Percentiles rank a stretch among this genome's conserved stretches.
Conservation (phyloP, 2,113 vertebrate genomes). For the Paracyprichromis sp. region DNA sequence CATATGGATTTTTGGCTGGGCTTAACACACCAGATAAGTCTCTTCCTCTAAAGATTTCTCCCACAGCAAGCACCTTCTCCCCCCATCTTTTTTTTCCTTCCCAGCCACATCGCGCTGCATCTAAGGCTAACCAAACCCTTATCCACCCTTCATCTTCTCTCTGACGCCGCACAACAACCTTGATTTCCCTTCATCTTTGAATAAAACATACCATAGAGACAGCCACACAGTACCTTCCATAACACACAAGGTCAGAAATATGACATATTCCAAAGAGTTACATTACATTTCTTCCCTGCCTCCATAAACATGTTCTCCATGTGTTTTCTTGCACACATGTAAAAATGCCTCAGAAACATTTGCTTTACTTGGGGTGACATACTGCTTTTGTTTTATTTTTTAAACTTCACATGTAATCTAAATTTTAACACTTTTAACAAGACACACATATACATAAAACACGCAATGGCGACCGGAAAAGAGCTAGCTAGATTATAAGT, state of each 20-base stretch:
- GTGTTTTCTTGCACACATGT: slow-evolving; percentile 20
- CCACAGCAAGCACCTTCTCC: slow-evolving; percentile 14
- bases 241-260: slow-evolving; percentile 57
- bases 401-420: neutral
- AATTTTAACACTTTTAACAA: slow-evolving; percentile 34
- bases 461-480: slow-evolving; percentile 27
- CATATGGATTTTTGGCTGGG: slow-evolving; percentile 53
- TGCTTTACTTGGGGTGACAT: slow-evolving; percentile 39
- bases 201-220: slow-evolving; percentile 15
- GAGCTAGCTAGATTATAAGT: slow-evolving; percentile 61
- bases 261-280: slow-evolving; percentile 38
- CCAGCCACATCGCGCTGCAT: slow-evolving; percentile 17
- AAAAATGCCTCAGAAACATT: slow-evolving; percentile 20
- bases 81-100: neutral
- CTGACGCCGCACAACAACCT: neutral
- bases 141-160: slow-evolving; percentile 5
- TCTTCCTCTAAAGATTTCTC: slow-evolving; percentile 30
- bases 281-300: slow-evolving; percentile 52
- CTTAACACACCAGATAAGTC: slow-evolving; percentile 48
- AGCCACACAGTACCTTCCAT: slow-evolving; percentile 59
- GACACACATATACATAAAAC: slow-evolving; percentile 57
- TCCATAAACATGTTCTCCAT: slow-evolving; percentile 30
- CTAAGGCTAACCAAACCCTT: slow-evolving; percentile 12
- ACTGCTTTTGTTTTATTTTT: neutral
- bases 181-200: slow-evolving; percentile 7